Conservation (phyloP, 2,888 invertebrate genomes). For the Mellilla xanthometata region DNA sequence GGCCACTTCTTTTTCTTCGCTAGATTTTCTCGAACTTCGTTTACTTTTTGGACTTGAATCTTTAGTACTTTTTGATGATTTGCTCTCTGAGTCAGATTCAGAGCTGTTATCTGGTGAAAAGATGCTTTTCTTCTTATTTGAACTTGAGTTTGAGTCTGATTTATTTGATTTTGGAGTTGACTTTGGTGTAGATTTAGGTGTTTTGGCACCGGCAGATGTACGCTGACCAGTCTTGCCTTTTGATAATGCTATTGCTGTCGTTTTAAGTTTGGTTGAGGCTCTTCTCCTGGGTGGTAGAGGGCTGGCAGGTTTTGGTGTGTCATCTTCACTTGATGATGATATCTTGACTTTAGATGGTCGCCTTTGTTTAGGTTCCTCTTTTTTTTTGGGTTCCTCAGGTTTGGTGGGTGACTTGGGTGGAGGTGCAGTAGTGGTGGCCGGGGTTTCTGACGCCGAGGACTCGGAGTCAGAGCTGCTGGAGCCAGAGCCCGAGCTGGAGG, state of each 20-base stretch:
- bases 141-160: constrained; percentile 48
- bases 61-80: constrained; percentile 42
- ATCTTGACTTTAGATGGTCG: constrained; percentile 66
- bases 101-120: constrained; percentile 90
- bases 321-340: constrained; percentile 85
- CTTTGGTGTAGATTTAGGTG: constrained; percentile 67
- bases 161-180: constrained; percentile 58
- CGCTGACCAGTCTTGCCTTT: constrained; percentile 69
- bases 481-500: constrained; percentile 87
- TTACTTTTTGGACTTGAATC: constrained; percentile 52
- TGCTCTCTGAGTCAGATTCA: constrained; percentile 69
- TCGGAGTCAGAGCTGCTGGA: constrained; percentile 88
- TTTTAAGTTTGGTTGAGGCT: constrained; percentile 83
- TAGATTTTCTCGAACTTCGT: constrained; percentile 61
- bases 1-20: constrained; percentile 58
- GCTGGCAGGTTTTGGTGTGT: constrained; percentile 66
- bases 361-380: constrained; percentile 57
- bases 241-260: constrained; percentile 83
- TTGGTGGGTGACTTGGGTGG: constrained; percentile 65
- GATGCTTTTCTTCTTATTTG: constrained; percentile 88
- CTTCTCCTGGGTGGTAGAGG: constrained; percentile 73
- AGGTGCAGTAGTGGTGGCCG: constrained; percentile 41
- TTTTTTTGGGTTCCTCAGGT: constrained; percentile 63
- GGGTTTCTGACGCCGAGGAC: constrained; percentile 81
- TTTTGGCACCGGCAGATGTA: constrained; percentile 63